Base-by-base conservation (phyloP, 2,888 invertebrate genomes). In the Leptinotarsa haldemani region DNA sequence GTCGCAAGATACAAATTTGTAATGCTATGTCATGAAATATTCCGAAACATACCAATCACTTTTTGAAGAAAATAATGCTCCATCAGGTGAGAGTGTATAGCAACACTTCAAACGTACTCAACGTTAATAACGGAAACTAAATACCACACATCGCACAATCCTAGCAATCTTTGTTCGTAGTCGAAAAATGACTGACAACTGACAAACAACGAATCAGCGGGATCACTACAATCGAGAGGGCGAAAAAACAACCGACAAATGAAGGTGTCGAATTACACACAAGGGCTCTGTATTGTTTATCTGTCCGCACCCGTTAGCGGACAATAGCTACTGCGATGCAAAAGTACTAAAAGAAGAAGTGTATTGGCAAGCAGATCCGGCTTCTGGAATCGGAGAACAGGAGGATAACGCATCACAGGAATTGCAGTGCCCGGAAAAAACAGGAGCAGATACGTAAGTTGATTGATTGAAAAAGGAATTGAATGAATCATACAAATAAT, bases 181-280 rank as follows among this genome's bases (percentile, higher is more conserved):
- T 68, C 46, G 13, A 69, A n/a, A 50, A 53, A 48, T 75, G 72
- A 77, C 52, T 75, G 77, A 74, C 71, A 77, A 77, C 74, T 75
- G 72, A 72, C 74, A 74, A 74, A 75, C 69, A 77, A 69, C 56
- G 50, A 72, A 72, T 76, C 74, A 75, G 65, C 70, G 58, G 65
- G 70, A 75, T 75, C 50, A 67, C 50, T 61, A 47, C 53, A 71
- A 71, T 50, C 65, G 71, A 50, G 71, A 50, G 58, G 50, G 68
- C 63, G 5, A 74, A 70, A 75, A 75, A 75, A 71, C 71, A 77
- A 74, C 69, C 46, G 70, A 84, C 83, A 84, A 84, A 83, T 83
- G 83, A 83, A 84, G 84, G 84, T 84, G 84, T 85, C 84, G 79
- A 80, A 80, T 83, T 82, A 84, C 84, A 76, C 73, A 76, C 69